Conservation (phyloP, 2,113 vertebrate species). For the Eolophus roseicapilla region DNA sequence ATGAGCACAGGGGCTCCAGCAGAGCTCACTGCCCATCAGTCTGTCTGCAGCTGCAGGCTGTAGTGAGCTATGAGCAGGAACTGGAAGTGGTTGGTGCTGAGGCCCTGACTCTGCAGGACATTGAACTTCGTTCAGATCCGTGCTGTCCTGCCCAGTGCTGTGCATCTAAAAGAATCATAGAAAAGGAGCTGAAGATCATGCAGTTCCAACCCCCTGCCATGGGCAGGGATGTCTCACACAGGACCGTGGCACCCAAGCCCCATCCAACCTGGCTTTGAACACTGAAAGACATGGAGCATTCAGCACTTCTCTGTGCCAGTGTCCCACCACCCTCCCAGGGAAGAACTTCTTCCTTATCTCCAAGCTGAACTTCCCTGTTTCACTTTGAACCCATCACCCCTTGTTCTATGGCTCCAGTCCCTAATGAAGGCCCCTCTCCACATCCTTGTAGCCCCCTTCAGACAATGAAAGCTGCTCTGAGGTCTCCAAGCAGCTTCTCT, state of each 20-base stretch:
- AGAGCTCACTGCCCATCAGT: not conserved
- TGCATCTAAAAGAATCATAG: accelerated
- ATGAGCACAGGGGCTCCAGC: not conserved
- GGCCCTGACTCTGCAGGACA: too few relatives aligned
- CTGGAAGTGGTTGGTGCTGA: not conserved
- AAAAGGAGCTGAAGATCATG: not conserved
- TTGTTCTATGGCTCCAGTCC: too few relatives aligned
- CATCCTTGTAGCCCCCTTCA: not conserved
- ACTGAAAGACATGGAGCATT: not conserved
- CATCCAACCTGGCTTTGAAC: not conserved
- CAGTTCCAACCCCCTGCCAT: not conserved
- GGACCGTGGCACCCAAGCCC: not conserved
- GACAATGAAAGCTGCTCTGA: not conserved
- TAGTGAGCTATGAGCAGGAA: not conserved
- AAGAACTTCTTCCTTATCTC: not conserved
- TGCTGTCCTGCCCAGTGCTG: not conserved
- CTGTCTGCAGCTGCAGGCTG: not conserved
- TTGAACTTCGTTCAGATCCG: accelerated
- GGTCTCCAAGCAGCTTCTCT: not conserved
- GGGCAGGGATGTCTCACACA: too few relatives aligned
- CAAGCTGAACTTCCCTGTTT: not conserved
- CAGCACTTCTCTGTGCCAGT: not conserved
- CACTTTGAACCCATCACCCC: not conserved
- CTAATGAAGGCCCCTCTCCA: not conserved
- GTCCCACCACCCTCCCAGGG: not conserved